A percentile compares a stretch with the other conserved stretches of the same genome.
These are phyloP conservation scores for Goniozus legneri DNA, from an alignment of 1,140 invertebrate species.

Conservation along the genomic window DNA sequence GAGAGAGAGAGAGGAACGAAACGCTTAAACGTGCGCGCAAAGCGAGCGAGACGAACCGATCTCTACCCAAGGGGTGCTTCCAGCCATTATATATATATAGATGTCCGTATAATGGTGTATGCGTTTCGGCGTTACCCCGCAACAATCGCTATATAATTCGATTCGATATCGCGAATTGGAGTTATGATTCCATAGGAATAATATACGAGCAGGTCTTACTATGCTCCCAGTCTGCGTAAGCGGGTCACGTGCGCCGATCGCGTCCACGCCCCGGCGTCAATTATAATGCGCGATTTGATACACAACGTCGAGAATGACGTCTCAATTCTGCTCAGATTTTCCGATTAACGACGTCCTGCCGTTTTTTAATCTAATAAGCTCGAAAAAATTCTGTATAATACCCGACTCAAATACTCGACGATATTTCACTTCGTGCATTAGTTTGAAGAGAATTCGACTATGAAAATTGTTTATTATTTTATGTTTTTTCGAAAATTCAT, in stretches of 20 bases:
- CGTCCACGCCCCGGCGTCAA: slow-evolving; percentile 30
- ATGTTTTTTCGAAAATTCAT: too few species aligned
- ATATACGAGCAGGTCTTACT: slow-evolving; percentile 51
- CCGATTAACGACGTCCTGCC: too few species aligned
- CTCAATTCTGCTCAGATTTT: slow-evolving; percentile 36
- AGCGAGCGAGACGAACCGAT: not conserved
- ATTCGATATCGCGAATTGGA: slow-evolving; percentile 46
- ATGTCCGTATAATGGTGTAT: not conserved
- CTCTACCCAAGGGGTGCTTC: not conserved
- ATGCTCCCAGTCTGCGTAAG: slow-evolving; percentile 19
- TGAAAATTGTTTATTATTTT: too few species aligned
- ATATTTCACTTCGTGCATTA: too few species aligned
- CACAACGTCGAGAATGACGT: slow-evolving; percentile 35
- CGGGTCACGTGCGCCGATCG: slow-evolving; percentile 37
- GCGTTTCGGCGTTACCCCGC: slow-evolving; percentile 15
- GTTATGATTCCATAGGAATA: slow-evolving; percentile 47
- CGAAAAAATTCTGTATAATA: too few species aligned
- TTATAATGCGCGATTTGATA: slow-evolving; percentile 52
- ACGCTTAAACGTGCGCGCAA: slow-evolving; percentile 26
- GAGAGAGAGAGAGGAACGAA: slow-evolving; percentile 16
- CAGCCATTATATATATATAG: not conserved
- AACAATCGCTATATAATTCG: slow-evolving; percentile 41
- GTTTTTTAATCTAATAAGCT: too few species aligned
- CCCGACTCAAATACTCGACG: too few species aligned
- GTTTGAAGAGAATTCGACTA: too few species aligned